A percentile compares a stretch with the other conserved stretches of the same genome.
These are phyloP conservation scores for Deilephila porcellus DNA, from an alignment of 2,888 invertebrate species.

Conservation along the genomic window DNA sequence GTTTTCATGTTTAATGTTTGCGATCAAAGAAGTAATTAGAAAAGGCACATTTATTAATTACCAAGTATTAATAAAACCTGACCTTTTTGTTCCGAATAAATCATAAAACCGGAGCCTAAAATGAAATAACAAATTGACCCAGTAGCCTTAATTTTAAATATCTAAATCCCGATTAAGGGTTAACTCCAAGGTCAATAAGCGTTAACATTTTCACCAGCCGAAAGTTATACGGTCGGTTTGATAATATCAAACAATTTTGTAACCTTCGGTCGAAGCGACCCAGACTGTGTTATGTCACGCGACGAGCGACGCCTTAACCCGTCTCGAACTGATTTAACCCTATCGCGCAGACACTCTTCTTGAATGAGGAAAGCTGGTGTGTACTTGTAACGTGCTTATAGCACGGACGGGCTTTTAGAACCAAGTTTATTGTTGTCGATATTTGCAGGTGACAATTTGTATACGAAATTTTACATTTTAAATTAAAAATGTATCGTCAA, in stretches of 20 bases:
- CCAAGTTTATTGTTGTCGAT: too few relatives aligned
- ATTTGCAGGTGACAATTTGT: too few relatives aligned
- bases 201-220: constrained; percentile 50
- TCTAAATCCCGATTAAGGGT: constrained; percentile 19
- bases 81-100: neutral
- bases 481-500: too few relatives aligned
- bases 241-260: constrained; percentile 52
- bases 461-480: too few relatives aligned
- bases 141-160: constrained; percentile 12
- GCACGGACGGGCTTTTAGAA: neutral
- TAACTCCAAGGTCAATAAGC: constrained; percentile 45
- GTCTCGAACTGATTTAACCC: constrained; percentile 48
- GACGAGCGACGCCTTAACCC: constrained; percentile 41
- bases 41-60: neutral
- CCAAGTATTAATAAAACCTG: neutral
- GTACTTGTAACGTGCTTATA: neutral
- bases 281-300: constrained; percentile 60
- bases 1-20: too few relatives aligned
- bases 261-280: constrained; percentile 44
- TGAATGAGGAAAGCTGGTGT: constrained; percentile 17
- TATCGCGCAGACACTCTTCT: constrained; percentile 40
- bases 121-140: constrained; percentile 9
- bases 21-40: too few relatives aligned
- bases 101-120: neutral
- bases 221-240: constrained; percentile 49